Percentiles rank a stretch among this genome's conserved stretches.
These are phyloP conservation scores for Brachionus rubens DNA, from an alignment of 1,140 invertebrate species.

Conservation along the genomic window DNA sequence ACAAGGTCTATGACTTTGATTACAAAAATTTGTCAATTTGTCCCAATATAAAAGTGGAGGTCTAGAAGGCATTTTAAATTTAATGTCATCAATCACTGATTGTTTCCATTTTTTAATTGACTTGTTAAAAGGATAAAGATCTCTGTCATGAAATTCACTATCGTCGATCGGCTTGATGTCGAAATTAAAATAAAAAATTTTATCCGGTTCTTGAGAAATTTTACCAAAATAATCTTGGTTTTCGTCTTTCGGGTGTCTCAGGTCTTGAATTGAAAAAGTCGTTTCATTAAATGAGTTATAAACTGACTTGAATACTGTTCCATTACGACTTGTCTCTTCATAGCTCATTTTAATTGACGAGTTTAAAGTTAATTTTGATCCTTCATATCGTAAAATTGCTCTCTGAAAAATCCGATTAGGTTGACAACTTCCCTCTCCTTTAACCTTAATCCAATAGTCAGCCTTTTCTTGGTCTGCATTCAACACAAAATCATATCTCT, in stretches of 20 bases:
- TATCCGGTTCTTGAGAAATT: slow-evolving; percentile 63
- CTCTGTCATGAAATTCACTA: slow-evolving; percentile 69
- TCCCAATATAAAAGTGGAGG: neutral
- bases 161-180: slow-evolving; percentile 79
- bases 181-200: slow-evolving; percentile 75
- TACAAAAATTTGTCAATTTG: neutral
- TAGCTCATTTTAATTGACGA: slow-evolving; percentile 66
- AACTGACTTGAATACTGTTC: neutral
- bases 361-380: slow-evolving; percentile 60
- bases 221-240: neutral
- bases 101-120: neutral
- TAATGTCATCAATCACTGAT: neutral
- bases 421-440: neutral
- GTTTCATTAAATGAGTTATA: neutral
- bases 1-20: neutral
- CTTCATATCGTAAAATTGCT: slow-evolving; percentile 49
- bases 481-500: slow-evolving; percentile 1
- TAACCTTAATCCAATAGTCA: slow-evolving; percentile 51
- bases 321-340: slow-evolving; percentile 61
- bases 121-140: slow-evolving; percentile 66
- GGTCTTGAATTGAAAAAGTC: neutral
- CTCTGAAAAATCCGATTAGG: neutral
- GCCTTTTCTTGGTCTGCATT: slow-evolving; percentile 45
- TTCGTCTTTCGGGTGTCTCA: neutral
- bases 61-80: neutral